A percentile compares a stretch with the other conserved stretches of the same genome.
phyloP scores from a whole-genome alignment of 2,888 invertebrate species.

The Chrysolina americana region DNA sequence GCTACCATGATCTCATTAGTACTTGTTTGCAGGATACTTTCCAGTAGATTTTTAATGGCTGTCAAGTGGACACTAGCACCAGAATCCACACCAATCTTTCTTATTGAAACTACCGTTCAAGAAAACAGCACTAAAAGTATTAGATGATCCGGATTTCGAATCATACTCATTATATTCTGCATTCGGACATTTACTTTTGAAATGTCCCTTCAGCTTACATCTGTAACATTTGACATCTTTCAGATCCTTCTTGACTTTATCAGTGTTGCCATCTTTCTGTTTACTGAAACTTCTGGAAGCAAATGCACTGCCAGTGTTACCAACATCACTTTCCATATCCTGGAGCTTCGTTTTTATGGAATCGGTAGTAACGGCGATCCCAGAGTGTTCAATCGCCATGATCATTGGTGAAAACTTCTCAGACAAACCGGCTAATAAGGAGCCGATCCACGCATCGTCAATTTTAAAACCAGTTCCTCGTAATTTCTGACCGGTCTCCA shows the following conservation, averaged over 20 bases:
- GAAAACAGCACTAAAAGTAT: neutral
- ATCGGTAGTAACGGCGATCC: too few species aligned
- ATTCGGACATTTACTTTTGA: neutral
- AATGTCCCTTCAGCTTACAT: neutral
- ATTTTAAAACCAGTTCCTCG: too few species aligned
- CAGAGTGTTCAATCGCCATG: too few species aligned
- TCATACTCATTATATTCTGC: neutral
- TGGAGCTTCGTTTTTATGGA: too few species aligned
- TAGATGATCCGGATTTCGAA: neutral
- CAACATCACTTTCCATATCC: too few species aligned
- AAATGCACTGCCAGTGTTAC: neutral
- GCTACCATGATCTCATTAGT: slow-evolving; percentile 1
- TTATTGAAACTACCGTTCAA: neutral
- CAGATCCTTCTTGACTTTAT: neutral
- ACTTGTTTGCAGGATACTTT: slow-evolving; percentile 4
- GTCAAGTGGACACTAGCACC: neutral
- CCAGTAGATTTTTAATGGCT: neutral
- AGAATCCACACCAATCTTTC: neutral
- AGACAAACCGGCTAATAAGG: too few species aligned
- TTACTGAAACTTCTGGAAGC: neutral
- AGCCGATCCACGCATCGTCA: too few species aligned
- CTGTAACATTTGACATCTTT: neutral
- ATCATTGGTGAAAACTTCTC: too few species aligned
- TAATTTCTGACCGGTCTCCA: too few species aligned
- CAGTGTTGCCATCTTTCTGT: neutral